Conservation (phyloP, 2,888 invertebrate species). For the Melitaea athalia region DNA sequence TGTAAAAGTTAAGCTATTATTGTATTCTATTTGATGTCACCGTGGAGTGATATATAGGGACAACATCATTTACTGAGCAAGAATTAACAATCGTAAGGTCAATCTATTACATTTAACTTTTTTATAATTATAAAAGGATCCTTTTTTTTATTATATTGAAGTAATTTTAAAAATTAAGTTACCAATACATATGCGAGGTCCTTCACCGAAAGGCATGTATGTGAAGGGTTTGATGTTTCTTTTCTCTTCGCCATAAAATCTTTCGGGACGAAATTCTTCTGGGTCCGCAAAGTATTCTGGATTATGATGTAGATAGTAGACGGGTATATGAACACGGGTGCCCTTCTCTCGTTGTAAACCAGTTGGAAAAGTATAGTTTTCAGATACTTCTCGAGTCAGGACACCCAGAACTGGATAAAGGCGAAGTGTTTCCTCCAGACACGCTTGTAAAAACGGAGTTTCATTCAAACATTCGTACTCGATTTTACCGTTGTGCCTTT, state of each 20-base stretch:
- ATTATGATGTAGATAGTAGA: constrained; percentile 57
- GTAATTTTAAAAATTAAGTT: constrained; percentile 1
- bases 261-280: constrained; percentile 56
- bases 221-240: constrained; percentile 55
- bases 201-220: constrained; percentile 68
- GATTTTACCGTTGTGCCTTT: constrained; percentile 40
- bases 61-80: too few relatives aligned
- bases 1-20: too few relatives aligned
- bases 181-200: constrained; percentile 68
- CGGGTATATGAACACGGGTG: constrained; percentile 61
- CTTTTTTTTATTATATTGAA: too few relatives aligned
- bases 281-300: constrained; percentile 62
- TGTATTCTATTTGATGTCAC: too few relatives aligned
- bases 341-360: constrained; percentile 60
- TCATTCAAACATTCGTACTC: constrained; percentile 22
- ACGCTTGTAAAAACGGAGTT: constrained; percentile 24
- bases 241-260: constrained; percentile 56
- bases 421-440: constrained; percentile 23
- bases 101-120: too few relatives aligned
- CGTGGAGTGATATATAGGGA: too few relatives aligned
- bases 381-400: constrained; percentile 58
- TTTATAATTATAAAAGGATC: too few relatives aligned
- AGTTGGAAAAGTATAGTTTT: constrained; percentile 56
- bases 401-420: constrained; percentile 48
- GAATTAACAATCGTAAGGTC: too few relatives aligned